phyloP scores from a whole-genome alignment of 2,797 vertebrate genomes.

The Nannoperca australis region DNA sequence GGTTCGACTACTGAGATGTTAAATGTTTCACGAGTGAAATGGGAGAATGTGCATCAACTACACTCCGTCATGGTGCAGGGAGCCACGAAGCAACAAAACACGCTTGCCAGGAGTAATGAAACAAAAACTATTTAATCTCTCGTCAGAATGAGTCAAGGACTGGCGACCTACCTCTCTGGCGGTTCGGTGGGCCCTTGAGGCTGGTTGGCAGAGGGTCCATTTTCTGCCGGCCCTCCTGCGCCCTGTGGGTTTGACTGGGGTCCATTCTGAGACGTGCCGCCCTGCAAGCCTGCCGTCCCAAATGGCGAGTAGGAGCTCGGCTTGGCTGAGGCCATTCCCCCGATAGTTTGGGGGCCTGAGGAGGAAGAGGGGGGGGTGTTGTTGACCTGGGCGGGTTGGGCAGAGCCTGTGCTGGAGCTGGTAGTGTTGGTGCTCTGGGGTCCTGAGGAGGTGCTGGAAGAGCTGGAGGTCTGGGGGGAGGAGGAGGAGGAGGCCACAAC shows the following conservation, averaged over 20 bases:
- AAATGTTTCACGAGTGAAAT: not conserved
- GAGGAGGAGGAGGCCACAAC: slow-evolving; percentile 82
- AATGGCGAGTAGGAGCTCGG: slow-evolving; percentile 92
- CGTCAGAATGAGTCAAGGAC: not conserved
- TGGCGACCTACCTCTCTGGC: slow-evolving; percentile 90
- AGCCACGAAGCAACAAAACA: not conserved
- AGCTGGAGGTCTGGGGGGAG: slow-evolving; percentile 83
- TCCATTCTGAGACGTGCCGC: slow-evolving; percentile 85
- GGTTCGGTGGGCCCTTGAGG: slow-evolving; percentile 86
- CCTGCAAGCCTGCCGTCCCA: slow-evolving; percentile 82
- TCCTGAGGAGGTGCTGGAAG: slow-evolving; percentile 80
- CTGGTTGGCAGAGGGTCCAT: slow-evolving; percentile 81
- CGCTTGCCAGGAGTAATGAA: not conserved
- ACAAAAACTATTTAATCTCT: not conserved
- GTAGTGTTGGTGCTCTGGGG: slow-evolving; percentile 84
- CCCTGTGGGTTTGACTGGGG: slow-evolving; percentile 87
- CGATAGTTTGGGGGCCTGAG: slow-evolving; percentile 80
- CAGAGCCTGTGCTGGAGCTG: slow-evolving; percentile 83
- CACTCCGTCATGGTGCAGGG: not conserved
- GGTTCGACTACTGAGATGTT: too few species aligned
- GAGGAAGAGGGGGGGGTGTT: slow-evolving; percentile 86
- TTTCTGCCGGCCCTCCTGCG: slow-evolving; percentile 84
- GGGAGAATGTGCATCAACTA: not conserved
- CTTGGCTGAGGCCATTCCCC: slow-evolving; percentile 89
- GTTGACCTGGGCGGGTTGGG: slow-evolving; percentile 86